Evolutionary conservation across 2,113 vertebrate species (phyloP).

Genomic region (Scomber scombrus): DNA sequence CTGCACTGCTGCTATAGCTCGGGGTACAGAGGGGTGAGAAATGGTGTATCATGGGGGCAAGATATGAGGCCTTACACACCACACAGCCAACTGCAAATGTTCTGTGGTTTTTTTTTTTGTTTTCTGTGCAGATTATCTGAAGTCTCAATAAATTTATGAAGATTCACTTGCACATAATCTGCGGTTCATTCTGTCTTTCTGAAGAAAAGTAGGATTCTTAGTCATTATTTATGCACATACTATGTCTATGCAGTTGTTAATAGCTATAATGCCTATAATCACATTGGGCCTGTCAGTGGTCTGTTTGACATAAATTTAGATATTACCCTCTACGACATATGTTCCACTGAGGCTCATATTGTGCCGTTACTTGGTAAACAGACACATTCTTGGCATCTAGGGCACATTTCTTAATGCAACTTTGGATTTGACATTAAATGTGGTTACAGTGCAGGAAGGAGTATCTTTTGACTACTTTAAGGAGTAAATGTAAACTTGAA

Average conservation of each 20-base stretch:
- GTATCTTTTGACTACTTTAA: conserved; percentile 1
- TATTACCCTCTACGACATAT: conserved; percentile 10
- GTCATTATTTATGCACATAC: conserved; percentile 27
- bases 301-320: conserved; percentile 55
- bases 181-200: conserved; percentile 27
- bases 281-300: conserved; percentile 30
- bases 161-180: conserved; percentile 25
- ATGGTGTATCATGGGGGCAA: conserved; percentile 12
- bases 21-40: conserved; percentile 18
- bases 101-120: conserved; percentile 32
- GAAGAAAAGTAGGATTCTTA: conserved; percentile 13
- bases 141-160: conserved; percentile 30
- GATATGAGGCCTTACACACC: conserved; percentile 8
- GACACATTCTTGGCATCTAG: conserved; percentile 53
- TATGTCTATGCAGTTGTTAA: conserved; percentile 27
- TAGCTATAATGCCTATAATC: conserved; percentile 15
- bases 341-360: conserved; percentile 23
- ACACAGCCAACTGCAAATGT: conserved; percentile 34
- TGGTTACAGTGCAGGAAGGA: conserved; percentile 5
- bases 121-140: conserved; percentile 11
- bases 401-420: conserved; percentile 41
- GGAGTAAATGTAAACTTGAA: conserved; percentile 27
- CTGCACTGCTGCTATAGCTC: conserved; percentile 43
- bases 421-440: conserved; percentile 44
- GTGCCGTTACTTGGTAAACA: conserved; percentile 45